These are phyloP conservation scores for Nysson spinosus DNA, from an alignment of 2,888 invertebrate species.

Conservation along the genomic window DNA sequence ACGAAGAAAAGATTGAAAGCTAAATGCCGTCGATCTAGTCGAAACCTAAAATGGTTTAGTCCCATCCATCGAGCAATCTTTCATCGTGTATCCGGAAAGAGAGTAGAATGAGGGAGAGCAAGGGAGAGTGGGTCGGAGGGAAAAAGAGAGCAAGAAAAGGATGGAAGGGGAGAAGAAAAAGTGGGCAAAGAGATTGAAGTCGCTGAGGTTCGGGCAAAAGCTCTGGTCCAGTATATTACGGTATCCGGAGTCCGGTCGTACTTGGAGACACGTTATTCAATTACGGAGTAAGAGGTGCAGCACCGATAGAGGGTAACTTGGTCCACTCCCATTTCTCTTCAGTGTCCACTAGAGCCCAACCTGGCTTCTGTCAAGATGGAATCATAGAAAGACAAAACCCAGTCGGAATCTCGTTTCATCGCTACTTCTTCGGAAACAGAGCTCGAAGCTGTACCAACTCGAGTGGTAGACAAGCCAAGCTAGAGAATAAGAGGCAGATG, in stretches of 20 bases:
- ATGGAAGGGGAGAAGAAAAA: not conserved
- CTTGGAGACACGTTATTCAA: slow-evolving; percentile 72
- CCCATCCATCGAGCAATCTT: slow-evolving; percentile 40
- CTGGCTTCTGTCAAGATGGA: slow-evolving; percentile 52
- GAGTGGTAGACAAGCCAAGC: slow-evolving; percentile 5
- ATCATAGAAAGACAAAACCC: slow-evolving; percentile 67
- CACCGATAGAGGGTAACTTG: slow-evolving; percentile 59
- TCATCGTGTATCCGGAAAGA: slow-evolving; percentile 39
- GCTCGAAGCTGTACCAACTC: not conserved
- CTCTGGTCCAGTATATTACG: slow-evolving; percentile 55
- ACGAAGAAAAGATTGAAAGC: not conserved
- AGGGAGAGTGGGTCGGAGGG: slow-evolving; percentile 5
- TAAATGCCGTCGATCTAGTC: slow-evolving; percentile 32
- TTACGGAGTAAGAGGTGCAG: slow-evolving; percentile 69
- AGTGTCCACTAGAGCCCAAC: slow-evolving; percentile 46
- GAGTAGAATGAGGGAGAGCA: slow-evolving; percentile 10
- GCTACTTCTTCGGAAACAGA: slow-evolving; percentile 11
- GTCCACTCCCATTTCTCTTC: slow-evolving; percentile 48
- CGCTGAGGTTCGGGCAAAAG: slow-evolving; percentile 48
- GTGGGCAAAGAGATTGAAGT: slow-evolving; percentile 52
- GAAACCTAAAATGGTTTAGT: slow-evolving; percentile 29
- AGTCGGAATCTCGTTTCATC: slow-evolving; percentile 23
- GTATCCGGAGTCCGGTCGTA: slow-evolving; percentile 62
- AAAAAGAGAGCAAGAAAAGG: slow-evolving; percentile 12
- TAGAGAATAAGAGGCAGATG: slow-evolving; percentile 4